Conservation (phyloP, 2,113 vertebrate genomes). For the Leucopternis melanops region DNA sequence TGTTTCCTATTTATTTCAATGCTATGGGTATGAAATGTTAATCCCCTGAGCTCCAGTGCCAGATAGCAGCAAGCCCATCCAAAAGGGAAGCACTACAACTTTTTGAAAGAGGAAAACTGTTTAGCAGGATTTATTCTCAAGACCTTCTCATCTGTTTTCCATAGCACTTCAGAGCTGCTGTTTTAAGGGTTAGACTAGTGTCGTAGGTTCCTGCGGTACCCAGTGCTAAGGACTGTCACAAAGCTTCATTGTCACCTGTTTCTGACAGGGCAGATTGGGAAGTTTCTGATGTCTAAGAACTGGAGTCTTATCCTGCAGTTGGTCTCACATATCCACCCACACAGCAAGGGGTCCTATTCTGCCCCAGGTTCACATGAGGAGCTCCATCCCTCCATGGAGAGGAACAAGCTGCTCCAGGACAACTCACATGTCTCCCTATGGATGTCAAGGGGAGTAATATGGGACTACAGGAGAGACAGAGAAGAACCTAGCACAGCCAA, state of each 20-base stretch:
- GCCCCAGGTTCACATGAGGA: not conserved
- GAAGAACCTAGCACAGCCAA: not conserved
- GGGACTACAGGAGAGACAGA: not conserved
- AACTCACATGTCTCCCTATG: not conserved
- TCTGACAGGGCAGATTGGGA: not conserved
- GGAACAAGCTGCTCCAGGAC: not conserved
- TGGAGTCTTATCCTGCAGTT: not conserved
- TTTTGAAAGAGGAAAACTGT: not conserved
- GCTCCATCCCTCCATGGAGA: not conserved
- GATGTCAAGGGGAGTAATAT: not conserved
- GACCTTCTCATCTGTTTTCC: not conserved
- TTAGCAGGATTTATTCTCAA: not conserved
- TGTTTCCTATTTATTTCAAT: not conserved
- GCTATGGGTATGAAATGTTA: not conserved
- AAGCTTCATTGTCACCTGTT: not conserved
- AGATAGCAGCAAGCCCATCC: not conserved
- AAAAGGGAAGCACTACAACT: not conserved
- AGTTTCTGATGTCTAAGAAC: not conserved
- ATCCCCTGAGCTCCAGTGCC: not conserved
- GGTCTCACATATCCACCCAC: not conserved
- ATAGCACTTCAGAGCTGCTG: not conserved
- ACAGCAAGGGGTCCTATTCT: not conserved
- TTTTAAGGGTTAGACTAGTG: not conserved
- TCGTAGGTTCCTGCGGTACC: too few relatives aligned
- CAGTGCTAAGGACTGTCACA: not conserved